Base-by-base conservation (phyloP, 2,888 invertebrate genomes). In the Patella caerulea region DNA sequence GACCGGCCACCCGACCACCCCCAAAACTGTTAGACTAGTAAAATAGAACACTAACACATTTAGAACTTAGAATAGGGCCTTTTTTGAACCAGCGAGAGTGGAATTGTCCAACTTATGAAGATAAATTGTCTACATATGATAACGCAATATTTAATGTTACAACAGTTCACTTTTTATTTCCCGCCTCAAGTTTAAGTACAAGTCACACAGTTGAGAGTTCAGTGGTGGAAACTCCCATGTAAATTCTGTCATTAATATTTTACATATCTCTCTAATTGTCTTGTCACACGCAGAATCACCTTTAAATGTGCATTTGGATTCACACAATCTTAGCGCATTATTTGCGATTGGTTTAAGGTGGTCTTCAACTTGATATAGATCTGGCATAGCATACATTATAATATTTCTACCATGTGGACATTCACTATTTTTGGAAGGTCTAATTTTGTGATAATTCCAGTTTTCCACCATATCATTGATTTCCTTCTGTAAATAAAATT, bases 141-240 rank as follows among this genome's bases (percentile, higher is more conserved):
- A 34, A 34, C 34, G 34, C 34, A 34, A 34, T 34, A 34, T 34
- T 34, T 34, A 34, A 3, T 34, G 34, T 34, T 2, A 34, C 34
- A 34, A 34, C 34, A 65, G 65, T 65, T 65, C 65, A 65, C 65
- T n/a, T 24, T 24, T 65, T 65, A 65, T 19, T 65, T 65, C 65
- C 9, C 65, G 65, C n/a, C 65, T 65, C 24, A 59, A 59, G 59
- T 19, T 15, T 59, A 65, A 11, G 65, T 65, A 65, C 24, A n/a
- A 65, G 24, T 65, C 65, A 65, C 65, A 65, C 11, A 65, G n/a
- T 65, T 65, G 19, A 65, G n/a, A 14, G 59, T 59, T 59, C 19
- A 19, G 7, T n/a, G 59, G 14, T 7, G 59, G 59, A 14, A 19
- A 9, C 19, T 59, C 14, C 14, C 59, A 59, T 14, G 59, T 19